Conservation (phyloP, 2,888 invertebrate genomes). For the Pseudococcus viburni region DNA sequence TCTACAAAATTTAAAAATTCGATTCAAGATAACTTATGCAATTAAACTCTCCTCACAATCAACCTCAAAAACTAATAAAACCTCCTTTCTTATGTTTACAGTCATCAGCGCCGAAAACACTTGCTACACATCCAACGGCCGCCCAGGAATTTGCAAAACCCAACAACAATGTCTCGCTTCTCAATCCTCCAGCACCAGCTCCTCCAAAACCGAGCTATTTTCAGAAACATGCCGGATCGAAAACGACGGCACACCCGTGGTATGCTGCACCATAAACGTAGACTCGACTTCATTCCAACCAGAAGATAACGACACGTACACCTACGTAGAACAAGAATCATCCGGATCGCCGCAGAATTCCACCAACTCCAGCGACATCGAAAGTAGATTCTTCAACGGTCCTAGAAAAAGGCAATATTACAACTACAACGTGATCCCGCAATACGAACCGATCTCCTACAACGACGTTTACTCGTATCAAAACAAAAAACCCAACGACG, state of each 20-base stretch:
- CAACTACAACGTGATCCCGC: neutral
- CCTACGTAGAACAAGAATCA: neutral
- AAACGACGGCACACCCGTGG: slow-evolving; percentile 49
- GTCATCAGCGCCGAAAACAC: neutral
- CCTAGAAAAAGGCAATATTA: slow-evolving; percentile 42
- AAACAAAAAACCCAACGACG: neutral
- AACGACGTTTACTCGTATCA: slow-evolving; percentile 25
- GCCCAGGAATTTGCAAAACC: neutral
- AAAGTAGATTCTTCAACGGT: slow-evolving; percentile 60
- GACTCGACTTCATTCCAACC: neutral
- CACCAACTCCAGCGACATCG: neutral
- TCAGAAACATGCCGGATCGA: slow-evolving; percentile 50
- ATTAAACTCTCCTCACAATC: no score
- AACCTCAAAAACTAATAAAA: neutral
- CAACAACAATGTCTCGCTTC: slow-evolving; percentile 10
- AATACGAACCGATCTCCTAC: slow-evolving; percentile 1
- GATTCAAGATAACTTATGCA: no score
- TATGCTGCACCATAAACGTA: slow-evolving; percentile 35
- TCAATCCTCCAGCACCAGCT: neutral
- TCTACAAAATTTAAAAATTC: no score
- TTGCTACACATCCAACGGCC: slow-evolving; percentile 8
- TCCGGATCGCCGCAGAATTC: neutral
- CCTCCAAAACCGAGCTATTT: neutral
- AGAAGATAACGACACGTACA: slow-evolving; percentile 2
- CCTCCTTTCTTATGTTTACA: neutral